Conservation (phyloP, 2,797 vertebrate genomes). For the Adelosebastes latens region DNA sequence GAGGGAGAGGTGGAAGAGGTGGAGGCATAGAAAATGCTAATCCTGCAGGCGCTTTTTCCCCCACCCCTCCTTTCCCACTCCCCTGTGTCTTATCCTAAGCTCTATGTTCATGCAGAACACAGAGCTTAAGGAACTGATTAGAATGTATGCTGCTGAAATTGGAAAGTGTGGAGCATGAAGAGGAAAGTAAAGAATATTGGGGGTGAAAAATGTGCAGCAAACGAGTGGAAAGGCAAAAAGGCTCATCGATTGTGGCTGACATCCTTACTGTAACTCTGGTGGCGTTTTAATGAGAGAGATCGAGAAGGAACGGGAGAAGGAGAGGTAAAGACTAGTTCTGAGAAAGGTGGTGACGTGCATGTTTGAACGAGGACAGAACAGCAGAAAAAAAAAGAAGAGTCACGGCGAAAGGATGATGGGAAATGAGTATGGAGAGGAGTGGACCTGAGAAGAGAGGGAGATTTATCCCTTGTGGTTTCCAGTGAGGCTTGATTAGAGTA, state of each 20-base stretch:
- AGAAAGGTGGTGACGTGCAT: constrained; percentile 4
- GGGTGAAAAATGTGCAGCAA: constrained; percentile 64
- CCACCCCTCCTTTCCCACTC: constrained; percentile 36
- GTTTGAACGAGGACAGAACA: constrained; percentile 33
- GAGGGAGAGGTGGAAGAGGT: constrained; percentile 63
- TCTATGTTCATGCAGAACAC: constrained; percentile 75
- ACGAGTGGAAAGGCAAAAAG: constrained; percentile 46
- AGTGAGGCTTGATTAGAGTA: constrained; percentile 75
- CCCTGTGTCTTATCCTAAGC: constrained; percentile 69
- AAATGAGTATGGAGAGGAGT: constrained; percentile 16
- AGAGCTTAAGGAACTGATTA: constrained; percentile 83
- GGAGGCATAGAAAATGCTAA: constrained; percentile 79
- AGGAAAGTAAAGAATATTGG: constrained; percentile 63
- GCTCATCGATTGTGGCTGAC: constrained; percentile 75
- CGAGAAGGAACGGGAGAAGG: constrained; percentile 33
- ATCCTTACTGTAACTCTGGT: constrained; percentile 70
- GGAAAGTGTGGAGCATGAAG: constrained; percentile 77
- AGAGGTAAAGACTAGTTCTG: constrained; percentile 14
- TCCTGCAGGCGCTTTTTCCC: constrained; percentile 58
- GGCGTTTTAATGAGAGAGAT: constrained; percentile 79
- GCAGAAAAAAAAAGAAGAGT: not conserved
- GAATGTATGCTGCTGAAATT: constrained; percentile 81
- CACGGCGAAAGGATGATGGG: constrained; percentile 29
- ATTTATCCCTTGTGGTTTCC: constrained; percentile 74
- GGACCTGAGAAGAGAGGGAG: constrained; percentile 36